phyloP scores from a whole-genome alignment of 1,140 invertebrate species.

The Diploscapter pachys region DNA sequence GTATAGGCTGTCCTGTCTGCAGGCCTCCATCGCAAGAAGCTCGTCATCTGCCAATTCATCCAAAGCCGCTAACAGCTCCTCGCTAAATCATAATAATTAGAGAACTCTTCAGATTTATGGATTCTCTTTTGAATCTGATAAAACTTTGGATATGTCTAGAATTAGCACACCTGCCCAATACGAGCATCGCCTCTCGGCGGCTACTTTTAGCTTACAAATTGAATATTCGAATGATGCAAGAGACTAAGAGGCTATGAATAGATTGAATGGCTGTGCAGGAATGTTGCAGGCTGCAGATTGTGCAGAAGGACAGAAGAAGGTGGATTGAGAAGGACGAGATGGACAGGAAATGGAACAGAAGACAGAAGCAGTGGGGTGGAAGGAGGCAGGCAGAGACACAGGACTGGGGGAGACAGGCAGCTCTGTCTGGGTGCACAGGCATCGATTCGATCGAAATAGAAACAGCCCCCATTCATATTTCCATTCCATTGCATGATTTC shows the following conservation, averaged over 20 bases:
- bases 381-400: too few species aligned
- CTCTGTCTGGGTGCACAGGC: too few species aligned
- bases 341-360: too few species aligned
- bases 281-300: too few species aligned
- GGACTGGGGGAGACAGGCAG: too few species aligned
- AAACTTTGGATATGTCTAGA: background rate
- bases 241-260: background rate
- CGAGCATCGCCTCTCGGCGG: background rate
- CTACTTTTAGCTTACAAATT: background rate
- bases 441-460: background rate
- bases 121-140: background rate
- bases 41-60: constrained; percentile 15
- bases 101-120: background rate
- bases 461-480: background rate
- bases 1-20: constrained; percentile 20
- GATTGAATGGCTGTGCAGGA: background rate
- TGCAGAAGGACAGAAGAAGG: too few species aligned
- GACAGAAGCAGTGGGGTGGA: too few species aligned
- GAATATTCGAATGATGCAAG: background rate
- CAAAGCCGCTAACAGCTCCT: constrained; percentile 4
- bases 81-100: background rate
- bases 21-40: constrained; percentile 11
- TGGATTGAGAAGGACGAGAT: too few species aligned
- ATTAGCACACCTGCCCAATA: constrained; percentile 1
- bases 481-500: background rate